These are phyloP conservation scores for Bradysia coprophila DNA, from an alignment of 1,140 invertebrate genomes.

Conservation along the genomic window DNA sequence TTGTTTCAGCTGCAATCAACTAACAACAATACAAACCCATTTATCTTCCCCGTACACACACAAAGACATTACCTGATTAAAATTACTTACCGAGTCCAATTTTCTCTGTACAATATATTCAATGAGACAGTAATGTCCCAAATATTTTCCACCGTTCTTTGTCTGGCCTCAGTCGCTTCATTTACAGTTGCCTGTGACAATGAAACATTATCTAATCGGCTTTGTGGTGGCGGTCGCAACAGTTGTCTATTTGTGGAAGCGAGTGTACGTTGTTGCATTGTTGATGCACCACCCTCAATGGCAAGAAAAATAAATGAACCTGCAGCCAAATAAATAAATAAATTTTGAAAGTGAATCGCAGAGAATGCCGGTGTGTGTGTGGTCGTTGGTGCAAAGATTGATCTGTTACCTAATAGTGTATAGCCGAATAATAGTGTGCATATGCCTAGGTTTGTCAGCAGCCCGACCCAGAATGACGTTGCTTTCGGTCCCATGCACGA, in stretches of 20 bases:
- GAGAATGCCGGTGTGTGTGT: not conserved
- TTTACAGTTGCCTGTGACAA: constrained; percentile 11
- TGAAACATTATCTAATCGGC: constrained; percentile 10
- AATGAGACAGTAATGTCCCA: constrained; percentile 89
- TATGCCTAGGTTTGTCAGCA: constrained; percentile 75
- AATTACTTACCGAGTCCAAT: constrained; percentile 56
- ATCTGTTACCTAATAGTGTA: constrained; percentile 43
- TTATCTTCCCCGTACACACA: too few species aligned
- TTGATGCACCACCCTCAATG: constrained; percentile 58
- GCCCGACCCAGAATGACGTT: constrained; percentile 28
- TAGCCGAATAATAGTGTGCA: constrained; percentile 75
- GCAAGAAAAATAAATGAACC: constrained; percentile 85
- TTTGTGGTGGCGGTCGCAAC: constrained; percentile 6
- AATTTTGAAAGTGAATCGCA: not conserved
- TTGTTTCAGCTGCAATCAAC: too few species aligned
- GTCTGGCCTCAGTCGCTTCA: constrained; percentile 31
- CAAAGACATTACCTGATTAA: not conserved
- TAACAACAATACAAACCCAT: too few species aligned
- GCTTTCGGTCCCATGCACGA: constrained; percentile 7
- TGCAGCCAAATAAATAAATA: constrained; percentile 6
- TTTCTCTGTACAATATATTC: constrained; percentile 86
- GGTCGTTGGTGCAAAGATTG: not conserved
- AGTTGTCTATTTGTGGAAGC: constrained; percentile 31
- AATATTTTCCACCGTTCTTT: constrained; percentile 67
- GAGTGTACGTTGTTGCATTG: constrained; percentile 40